Conservation (phyloP, 2,888 invertebrate genomes). For the Drosophila acutilabella region DNA sequence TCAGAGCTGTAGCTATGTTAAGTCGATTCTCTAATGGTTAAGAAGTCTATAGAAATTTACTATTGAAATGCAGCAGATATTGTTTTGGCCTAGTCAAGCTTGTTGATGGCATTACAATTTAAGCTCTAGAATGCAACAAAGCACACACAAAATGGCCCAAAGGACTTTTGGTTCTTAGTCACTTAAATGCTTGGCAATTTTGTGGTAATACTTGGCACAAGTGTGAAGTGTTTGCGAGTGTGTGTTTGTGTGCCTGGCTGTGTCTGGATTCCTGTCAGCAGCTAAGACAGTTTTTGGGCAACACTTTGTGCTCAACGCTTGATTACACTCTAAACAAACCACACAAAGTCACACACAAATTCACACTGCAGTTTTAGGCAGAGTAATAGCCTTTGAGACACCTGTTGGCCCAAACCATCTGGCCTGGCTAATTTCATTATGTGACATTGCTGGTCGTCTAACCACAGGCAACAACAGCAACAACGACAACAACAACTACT, state of each 20-base stretch:
- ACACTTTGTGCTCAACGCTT: conserved; percentile 14
- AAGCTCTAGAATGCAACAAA: conserved; percentile 26
- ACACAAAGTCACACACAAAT: conserved; percentile 2
- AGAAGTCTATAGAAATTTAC: background rate
- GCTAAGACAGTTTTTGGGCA: conserved; percentile 34
- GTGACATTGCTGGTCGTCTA: conserved; percentile 41
- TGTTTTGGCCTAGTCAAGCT: conserved; percentile 26
- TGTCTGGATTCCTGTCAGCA: conserved; percentile 3
- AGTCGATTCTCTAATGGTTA: background rate
- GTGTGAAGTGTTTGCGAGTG: conserved; percentile 7
- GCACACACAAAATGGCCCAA: conserved; percentile 47
- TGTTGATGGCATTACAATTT: conserved; percentile 38
- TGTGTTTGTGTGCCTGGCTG: conserved; percentile 5
- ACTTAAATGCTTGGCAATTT: conserved; percentile 19
- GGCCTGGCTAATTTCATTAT: conserved; percentile 71
- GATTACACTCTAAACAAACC: conserved; percentile 10
- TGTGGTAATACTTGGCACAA: conserved; percentile 28
- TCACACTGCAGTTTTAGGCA: conserved; percentile 27
- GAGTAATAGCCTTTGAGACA: conserved; percentile 46
- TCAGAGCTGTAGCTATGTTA: conserved; percentile 4
- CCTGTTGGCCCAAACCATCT: conserved; percentile 59
- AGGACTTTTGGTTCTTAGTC: conserved; percentile 31
- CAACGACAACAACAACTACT: conserved; percentile 49
- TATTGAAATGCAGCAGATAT: background rate
- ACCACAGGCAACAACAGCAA: conserved; percentile 58